phyloP scores from a whole-genome alignment of 2,797 vertebrate species.

The Malurus splendens region DNA sequence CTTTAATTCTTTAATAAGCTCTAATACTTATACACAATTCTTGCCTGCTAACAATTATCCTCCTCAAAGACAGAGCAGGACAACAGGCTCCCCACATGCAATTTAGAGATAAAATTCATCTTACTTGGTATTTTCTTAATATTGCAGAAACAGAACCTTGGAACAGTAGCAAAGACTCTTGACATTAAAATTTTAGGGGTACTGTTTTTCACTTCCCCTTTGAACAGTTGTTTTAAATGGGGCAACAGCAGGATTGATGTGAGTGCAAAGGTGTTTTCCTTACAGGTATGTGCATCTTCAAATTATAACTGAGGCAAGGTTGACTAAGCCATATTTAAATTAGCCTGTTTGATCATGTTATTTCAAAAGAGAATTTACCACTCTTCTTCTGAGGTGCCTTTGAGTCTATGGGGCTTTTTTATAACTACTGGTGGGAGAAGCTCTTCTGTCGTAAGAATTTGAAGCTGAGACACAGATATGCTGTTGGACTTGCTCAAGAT shows the following conservation, averaged over 20 bases:
- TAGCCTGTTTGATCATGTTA: accelerated
- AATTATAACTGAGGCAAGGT: background rate
- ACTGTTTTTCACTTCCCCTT: background rate
- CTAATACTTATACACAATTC: background rate
- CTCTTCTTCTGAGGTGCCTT: background rate
- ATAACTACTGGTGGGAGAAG: background rate
- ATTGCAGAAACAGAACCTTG: background rate
- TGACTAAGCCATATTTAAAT: background rate
- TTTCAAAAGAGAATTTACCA: background rate
- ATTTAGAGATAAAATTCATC: background rate
- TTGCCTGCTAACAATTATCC: background rate
- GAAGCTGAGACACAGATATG: background rate
- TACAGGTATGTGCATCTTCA: accelerated
- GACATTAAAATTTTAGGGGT: background rate
- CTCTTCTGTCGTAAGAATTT: background rate
- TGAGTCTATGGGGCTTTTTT: background rate
- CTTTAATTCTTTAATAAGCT: background rate
- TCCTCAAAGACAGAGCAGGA: background rate
- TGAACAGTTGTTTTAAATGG: background rate
- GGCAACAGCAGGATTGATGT: background rate
- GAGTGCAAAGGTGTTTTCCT: background rate
- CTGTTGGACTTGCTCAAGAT: background rate
- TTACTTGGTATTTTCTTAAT: background rate
- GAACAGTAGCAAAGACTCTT: background rate
- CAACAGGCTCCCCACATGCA: background rate